phyloP scores from a whole-genome alignment of 2,888 invertebrate genomes.

The Pelosia muscerda region DNA sequence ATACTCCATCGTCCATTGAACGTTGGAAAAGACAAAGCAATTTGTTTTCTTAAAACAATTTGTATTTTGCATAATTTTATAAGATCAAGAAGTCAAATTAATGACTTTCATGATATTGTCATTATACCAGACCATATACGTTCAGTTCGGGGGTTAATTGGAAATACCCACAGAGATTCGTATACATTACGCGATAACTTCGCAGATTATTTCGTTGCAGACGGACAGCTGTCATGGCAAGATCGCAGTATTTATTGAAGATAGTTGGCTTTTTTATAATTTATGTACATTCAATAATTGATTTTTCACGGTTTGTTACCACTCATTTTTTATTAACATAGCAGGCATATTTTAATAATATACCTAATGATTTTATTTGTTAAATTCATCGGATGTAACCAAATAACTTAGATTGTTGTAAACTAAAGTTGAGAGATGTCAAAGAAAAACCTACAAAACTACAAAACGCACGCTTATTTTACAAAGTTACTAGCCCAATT shows the following conservation, averaged over 20 bases:
- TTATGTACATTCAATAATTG: slow-evolving; percentile 18
- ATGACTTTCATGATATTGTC: slow-evolving; percentile 26
- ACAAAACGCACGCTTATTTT: slow-evolving; percentile 28
- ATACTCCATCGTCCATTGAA: slow-evolving; percentile 42
- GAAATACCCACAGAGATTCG: slow-evolving; percentile 23
- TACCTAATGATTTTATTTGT: slow-evolving; percentile 43
- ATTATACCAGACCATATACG: slow-evolving; percentile 40
- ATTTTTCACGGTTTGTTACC: slow-evolving; percentile 37
- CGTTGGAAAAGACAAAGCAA: slow-evolving; percentile 34
- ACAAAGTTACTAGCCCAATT: slow-evolving; percentile 31
- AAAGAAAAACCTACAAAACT: slow-evolving; percentile 21
- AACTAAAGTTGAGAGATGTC: slow-evolving; percentile 31
- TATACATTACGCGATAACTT: slow-evolving; percentile 37
- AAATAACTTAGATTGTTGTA: slow-evolving; percentile 28
- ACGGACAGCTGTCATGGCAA: slow-evolving; percentile 42
- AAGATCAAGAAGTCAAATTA: slow-evolving; percentile 30
- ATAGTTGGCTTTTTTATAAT: slow-evolving; percentile 36
- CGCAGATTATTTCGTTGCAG: slow-evolving; percentile 40
- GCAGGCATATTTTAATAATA: slow-evolving; percentile 46
- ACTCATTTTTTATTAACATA: slow-evolving; percentile 46
- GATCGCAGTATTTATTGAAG: slow-evolving; percentile 42
- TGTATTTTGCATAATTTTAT: slow-evolving; percentile 20
- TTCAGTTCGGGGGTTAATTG: slow-evolving; percentile 30
- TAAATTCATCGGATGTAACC: slow-evolving; percentile 30
- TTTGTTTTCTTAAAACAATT: slow-evolving; percentile 24